Conservation (phyloP, 2,797 vertebrate species). For the Nyctibius grandis region DNA sequence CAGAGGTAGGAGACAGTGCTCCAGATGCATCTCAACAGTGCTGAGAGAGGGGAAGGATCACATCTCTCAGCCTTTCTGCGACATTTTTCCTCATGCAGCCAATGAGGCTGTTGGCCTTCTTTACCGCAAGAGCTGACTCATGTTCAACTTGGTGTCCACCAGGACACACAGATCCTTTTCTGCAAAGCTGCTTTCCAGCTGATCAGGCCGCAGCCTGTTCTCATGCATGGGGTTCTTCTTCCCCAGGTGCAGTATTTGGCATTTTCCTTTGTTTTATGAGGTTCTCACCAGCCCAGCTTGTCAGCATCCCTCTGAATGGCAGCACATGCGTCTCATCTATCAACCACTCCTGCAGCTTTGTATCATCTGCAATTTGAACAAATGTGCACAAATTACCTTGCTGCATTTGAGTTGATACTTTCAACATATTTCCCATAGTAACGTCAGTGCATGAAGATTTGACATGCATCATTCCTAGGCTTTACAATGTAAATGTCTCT, state of each 20-base stretch:
- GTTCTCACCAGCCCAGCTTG: background rate
- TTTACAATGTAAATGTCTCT: background rate
- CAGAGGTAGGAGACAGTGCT: fast-evolving
- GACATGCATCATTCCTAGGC: background rate
- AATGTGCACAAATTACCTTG: constrained; percentile 11
- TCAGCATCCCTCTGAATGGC: background rate
- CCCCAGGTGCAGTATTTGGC: background rate
- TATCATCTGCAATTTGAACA: background rate
- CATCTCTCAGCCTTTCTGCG: background rate
- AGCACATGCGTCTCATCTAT: background rate
- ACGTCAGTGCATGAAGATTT: background rate
- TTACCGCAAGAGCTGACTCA: background rate
- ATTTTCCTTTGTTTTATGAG: background rate
- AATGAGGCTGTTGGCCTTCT: background rate
- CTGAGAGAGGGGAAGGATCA: background rate
- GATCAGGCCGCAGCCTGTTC: background rate
- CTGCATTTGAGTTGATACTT: background rate
- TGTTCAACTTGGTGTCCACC: background rate
- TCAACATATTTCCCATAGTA: background rate
- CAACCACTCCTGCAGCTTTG: background rate
- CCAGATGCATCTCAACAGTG: background rate
- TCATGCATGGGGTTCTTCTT: background rate
- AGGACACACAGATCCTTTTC: background rate
- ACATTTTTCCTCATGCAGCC: background rate
- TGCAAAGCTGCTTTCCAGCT: background rate